These are phyloP conservation scores for Craseonycteris thonglongyai DNA, from an alignment of 2,113 vertebrate species.

Conservation along the genomic window DNA sequence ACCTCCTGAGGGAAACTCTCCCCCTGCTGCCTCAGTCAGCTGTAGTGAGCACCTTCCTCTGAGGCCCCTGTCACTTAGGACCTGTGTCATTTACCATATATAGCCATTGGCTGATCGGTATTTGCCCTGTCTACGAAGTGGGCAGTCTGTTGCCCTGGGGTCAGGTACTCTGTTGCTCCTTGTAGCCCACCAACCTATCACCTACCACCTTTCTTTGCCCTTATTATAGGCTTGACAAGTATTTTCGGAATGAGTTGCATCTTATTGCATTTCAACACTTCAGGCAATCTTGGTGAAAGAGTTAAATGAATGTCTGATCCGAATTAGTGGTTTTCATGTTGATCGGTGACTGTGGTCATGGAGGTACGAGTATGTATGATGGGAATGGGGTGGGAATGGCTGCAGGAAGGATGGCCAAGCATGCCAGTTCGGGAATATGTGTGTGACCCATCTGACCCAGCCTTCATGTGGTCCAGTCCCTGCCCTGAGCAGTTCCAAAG, in stretches of 20 bases:
- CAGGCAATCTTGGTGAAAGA: neutral
- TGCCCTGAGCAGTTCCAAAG: neutral
- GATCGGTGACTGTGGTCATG: neutral
- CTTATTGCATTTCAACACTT: neutral
- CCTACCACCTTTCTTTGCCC: neutral
- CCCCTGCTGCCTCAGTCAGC: neutral
- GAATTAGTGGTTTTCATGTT: neutral
- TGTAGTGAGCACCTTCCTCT: neutral
- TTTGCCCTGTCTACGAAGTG: neutral
- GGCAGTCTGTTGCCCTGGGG: neutral
- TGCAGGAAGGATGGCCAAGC: neutral
- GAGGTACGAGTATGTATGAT: neutral
- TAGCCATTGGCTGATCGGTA: neutral
- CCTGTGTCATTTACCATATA: neutral
- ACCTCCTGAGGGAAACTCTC: neutral
- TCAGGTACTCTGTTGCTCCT: neutral
- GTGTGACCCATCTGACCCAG: neutral
- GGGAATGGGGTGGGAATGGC: neutral
- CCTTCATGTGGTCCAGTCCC: neutral
- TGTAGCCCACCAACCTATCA: neutral
- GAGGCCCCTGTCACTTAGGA: neutral
- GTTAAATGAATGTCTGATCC: neutral
- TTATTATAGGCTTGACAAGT: neutral
- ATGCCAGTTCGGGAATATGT: neutral
- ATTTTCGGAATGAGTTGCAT: neutral